Base-by-base conservation (phyloP, 2,797 vertebrate genomes). In the Microctenopoma lineatum region DNA sequence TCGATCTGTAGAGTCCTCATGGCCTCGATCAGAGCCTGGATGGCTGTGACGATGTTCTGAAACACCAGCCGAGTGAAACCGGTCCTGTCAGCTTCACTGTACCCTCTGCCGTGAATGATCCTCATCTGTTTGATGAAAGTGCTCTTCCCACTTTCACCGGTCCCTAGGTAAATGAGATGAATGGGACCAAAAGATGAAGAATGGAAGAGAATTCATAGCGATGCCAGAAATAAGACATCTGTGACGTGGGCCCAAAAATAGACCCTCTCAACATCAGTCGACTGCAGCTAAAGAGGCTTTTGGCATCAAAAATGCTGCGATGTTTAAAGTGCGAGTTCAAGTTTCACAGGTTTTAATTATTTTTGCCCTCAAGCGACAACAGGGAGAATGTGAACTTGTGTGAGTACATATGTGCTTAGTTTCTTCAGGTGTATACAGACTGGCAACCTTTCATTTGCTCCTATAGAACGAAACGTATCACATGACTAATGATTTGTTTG, bases 81-180 rank as follows among this genome's bases (percentile, higher is more conserved):
- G 59, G 80, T 94, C 70, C 84, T 92, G 46, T 98, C 96, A 13
- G 90, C 87, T 1, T 96, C 95, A 1, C 68, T 92, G 90, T 96
- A 98, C 50, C 96, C 96, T 0, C 83, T 85, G 7, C 96, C 96
- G 27, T 97, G 95, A 79, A 97, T 96, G 84, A 98, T 98, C 89
- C 96, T 94, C 95, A 97, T 97, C 89, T 98, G 96, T 83, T 97
- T 98, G 92, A 98, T 96, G 74, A 98, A 98, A 3, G 96, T 98
- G 87, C 96, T 97, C 83, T 98, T 98, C 42, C 96, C 96, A 77
- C 96, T 98, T 79, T 97, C 96, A 47, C 95, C 96, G 38, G 96
- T 96, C 70, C 97, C 96, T 97, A 46, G 11, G 51, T 69, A 83
- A 61, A 79, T 2, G 38, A 81, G 51, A 83, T 41, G 59, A 80